Evolutionary conservation across 2,888 invertebrate species (phyloP), one percentile per base, ranked within the genome.

Genomic region (Athrips mouffetella): DNA sequence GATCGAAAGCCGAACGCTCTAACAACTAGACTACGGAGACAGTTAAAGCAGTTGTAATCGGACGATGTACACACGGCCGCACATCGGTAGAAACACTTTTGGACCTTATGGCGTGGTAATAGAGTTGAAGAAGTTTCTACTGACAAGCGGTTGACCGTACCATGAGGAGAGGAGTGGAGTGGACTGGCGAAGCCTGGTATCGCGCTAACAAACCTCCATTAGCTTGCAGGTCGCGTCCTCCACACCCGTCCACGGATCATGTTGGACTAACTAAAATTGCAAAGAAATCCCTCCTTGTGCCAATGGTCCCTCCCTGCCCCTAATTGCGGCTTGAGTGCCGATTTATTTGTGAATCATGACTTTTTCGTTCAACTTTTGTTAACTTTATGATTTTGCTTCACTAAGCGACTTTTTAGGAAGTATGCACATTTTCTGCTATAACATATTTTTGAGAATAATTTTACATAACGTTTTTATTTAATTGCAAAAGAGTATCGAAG

Each of bases 191-290:
- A 15, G 40, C 40, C 11, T 1, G 11, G 18, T n/a, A 8, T 13
- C 15, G 3, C 42, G 16, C 41, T n/a, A n/a, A n/a, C n/a, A 27
- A 20, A 10, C 18, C 20, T 23, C 63, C 66, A 82, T 85, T 85
- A 81, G 65, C 65, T 77, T 80, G 73, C 86, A 62, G 53, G 76
- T 65, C 83, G 67, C 80, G 84, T 85, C 67, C 68, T 60, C 67
- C 70, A 66, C 80, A 73, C 79, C 69, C 76, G 73, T 72, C 70
- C 65, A 50, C 67, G 85, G 85, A 84, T 87, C 86, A 81, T 74
- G 76, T 80, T 53, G 82, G 85, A 82, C 85, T 85, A 80, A 76
- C 77, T 76, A 71, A 78, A 85, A 87, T 86, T 84, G 85, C 84
- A 62, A 79, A 73, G 73, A 78, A 77, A 87, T 85, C 85, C 84